Base-by-base conservation (phyloP, 2,113 vertebrate genomes). In the Motacilla alba region DNA sequence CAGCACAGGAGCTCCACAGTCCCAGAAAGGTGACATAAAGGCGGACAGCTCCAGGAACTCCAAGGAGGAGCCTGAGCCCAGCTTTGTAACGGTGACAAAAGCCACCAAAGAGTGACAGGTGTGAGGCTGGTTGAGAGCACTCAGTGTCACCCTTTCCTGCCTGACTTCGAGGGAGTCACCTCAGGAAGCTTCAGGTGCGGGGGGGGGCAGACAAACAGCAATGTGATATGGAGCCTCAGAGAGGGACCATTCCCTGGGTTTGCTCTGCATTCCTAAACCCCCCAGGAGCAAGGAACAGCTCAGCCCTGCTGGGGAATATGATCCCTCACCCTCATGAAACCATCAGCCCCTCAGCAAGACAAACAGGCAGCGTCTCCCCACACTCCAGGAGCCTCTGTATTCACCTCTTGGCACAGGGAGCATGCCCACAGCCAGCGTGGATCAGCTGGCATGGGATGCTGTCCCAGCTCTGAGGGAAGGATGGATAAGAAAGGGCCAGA, bases 281-380 rank as follows among this genome's bases (percentile, higher is more conserved):
- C 44, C 66, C 53, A 33, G 5, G 62, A 63, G 39, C 20, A 44
- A 58, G 50, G 26, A 64, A 13, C 11, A 76, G 60, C n/a, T 63
- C 66, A 76, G 39, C 13, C 44, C 67, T 47, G 16, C 60, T 49
- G 49, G 8, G 28, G 19, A 50, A 49, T 31, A 37, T 15, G 27
- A 3, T 3, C 5, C n/a, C n/a, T 23, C 30, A 31, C 9, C n/a
- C 67, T 55, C 1, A 1, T 2, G 5, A 58, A 69, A 33, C 9
- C 20, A 30, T 24, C 39, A 82, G 44, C 12, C 24, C 47, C 31
- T 18, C 26, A 23, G 31, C 18, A 46, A 33, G 27, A 39, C 43
- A 1, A 8, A 47, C 3, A 6, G 5, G 27, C 1, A 15, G 47
- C 2, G 1, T 58, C 13, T 59, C 17, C 41, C 41, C 2, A 2